Conservation (phyloP, 2,797 vertebrate genomes). For the Taenioides sp. region DNA sequence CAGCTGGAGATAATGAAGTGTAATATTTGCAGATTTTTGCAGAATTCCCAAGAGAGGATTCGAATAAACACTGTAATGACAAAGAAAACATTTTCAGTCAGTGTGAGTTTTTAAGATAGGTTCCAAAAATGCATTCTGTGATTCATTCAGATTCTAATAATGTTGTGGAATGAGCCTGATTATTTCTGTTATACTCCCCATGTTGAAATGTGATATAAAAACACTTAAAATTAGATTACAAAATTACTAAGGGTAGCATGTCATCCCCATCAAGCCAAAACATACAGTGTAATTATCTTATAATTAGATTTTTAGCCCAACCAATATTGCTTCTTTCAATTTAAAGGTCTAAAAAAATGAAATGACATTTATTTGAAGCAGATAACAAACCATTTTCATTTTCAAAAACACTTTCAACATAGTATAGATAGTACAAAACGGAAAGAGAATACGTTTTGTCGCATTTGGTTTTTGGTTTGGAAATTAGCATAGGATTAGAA, state of each 20-base stretch:
- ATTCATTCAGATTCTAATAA: neutral
- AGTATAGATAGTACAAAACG: neutral
- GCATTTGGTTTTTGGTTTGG: no score
- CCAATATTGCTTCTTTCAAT: neutral
- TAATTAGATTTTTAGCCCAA: neutral
- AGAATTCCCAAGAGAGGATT: constrained; percentile 15
- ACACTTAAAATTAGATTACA: neutral
- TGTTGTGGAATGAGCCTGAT: neutral
- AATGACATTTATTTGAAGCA: neutral
- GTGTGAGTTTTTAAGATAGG: neutral
- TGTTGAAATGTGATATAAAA: neutral
- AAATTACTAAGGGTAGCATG: neutral
- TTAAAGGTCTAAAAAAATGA: neutral
- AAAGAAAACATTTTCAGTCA: neutral
- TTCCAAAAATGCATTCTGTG: neutral
- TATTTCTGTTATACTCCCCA: neutral
- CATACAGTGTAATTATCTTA: neutral
- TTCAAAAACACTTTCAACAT: no score
- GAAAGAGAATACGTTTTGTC: neutral
- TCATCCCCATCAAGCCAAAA: neutral
- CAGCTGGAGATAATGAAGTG: neutral
- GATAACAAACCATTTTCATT: neutral
- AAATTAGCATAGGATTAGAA: no score
- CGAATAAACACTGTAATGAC: neutral
- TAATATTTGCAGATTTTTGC: constrained; percentile 13